Percentiles rank a stretch among this genome's conserved stretches.
phyloP scores from a whole-genome alignment of 2,113 vertebrate species.

The Damaliscus lunatus region DNA sequence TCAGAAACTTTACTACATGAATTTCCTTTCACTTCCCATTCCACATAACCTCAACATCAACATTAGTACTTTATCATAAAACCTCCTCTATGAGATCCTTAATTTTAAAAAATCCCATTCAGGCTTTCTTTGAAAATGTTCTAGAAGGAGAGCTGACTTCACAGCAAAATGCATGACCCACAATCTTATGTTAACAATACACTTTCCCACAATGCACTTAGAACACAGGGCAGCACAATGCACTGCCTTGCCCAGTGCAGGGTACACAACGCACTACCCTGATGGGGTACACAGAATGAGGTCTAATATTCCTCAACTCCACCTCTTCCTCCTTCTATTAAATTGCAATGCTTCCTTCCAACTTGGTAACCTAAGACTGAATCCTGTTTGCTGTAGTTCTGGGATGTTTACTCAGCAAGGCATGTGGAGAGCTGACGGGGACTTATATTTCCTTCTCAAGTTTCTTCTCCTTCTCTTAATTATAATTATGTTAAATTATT shows the following conservation, averaged over 20 bases:
- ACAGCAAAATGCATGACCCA: not conserved
- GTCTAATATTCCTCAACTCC: not conserved
- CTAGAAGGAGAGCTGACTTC: not conserved
- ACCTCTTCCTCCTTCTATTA: not conserved
- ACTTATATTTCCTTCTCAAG: not conserved
- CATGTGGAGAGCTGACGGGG: not conserved
- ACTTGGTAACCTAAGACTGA: not conserved
- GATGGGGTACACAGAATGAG: accelerated
- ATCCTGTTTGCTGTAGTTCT: not conserved
- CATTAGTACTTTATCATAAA: not conserved
- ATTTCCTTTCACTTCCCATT: not conserved
- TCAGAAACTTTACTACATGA: not conserved
- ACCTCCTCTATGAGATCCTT: not conserved
- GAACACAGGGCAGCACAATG: not conserved
- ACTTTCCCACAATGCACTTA: not conserved
- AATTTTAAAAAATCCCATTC: not conserved
- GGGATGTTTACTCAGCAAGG: not conserved
- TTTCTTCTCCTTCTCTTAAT: not conserved
- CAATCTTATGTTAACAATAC: not conserved
- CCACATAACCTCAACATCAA: not conserved
- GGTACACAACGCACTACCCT: not conserved
- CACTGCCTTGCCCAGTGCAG: too few species aligned
- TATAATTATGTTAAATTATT: not conserved
- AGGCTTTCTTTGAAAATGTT: not conserved
- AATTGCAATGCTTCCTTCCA: not conserved